Percentiles rank a stretch among this genome's conserved stretches.
Conservation (phyloP, 2,797 vertebrate species). For the Merluccius polli region DNA sequence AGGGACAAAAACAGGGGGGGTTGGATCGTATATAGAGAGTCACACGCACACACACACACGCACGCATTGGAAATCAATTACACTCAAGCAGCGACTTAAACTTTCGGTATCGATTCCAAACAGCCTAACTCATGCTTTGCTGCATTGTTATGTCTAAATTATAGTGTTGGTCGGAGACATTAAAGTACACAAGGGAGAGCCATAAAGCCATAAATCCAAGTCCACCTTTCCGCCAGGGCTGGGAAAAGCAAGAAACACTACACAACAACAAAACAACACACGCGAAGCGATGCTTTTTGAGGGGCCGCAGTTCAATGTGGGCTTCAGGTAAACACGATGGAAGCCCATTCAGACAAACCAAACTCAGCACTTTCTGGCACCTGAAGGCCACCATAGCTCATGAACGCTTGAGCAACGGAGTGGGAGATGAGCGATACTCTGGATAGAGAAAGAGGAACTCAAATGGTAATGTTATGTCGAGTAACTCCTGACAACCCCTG, state of each 20-base stretch:
- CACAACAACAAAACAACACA: neutral
- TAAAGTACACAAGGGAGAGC: conserved; percentile 16
- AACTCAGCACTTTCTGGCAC: neutral
- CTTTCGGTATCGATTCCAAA: conserved; percentile 52
- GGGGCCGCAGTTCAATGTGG: neutral
- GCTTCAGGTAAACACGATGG: neutral
- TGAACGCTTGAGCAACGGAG: neutral
- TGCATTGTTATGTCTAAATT: conserved; percentile 38
- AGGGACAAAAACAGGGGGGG: conserved; percentile 25
- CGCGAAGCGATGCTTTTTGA: neutral
- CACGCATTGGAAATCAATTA: conserved; percentile 57
- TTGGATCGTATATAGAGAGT: conserved; percentile 26
- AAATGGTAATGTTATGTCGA: neutral
- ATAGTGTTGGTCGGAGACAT: conserved; percentile 24
- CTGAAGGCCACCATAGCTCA: conserved; percentile 16
- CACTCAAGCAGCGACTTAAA: conserved; percentile 46
- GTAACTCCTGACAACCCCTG: neutral
- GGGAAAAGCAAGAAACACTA: conserved; percentile 1
- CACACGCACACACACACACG: conserved; percentile 15
- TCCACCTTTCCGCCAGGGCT: conserved; percentile 10
- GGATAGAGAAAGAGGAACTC: neutral
- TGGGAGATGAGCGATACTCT: neutral
- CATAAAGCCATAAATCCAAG: conserved; percentile 32
- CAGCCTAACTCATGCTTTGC: conserved; percentile 18
- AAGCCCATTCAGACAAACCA: neutral